Conservation (phyloP, 2,888 invertebrate genomes). For the Pogonocherus hispidulus region DNA sequence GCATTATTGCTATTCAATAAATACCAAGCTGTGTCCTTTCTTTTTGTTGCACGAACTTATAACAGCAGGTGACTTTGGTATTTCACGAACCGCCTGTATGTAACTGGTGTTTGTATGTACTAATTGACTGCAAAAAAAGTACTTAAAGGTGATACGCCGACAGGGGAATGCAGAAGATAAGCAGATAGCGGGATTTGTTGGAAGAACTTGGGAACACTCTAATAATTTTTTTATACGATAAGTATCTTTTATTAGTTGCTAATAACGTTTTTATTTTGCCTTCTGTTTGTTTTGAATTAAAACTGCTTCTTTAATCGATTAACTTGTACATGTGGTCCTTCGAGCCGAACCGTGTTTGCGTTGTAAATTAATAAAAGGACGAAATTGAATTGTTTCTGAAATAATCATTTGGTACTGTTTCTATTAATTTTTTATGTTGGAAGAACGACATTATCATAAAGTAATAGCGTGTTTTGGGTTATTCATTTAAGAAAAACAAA, state of each 20-base stretch:
- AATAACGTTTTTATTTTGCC: too few species aligned
- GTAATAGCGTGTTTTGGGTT: too few species aligned
- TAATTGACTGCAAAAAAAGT: constrained; percentile 14
- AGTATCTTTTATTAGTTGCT: background rate
- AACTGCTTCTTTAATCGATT: too few species aligned
- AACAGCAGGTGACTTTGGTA: constrained; percentile 28
- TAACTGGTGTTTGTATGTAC: constrained; percentile 13
- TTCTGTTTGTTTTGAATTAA: background rate
- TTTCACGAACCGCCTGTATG: constrained; percentile 20
- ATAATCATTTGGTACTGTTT: too few species aligned
- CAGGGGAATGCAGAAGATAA: background rate
- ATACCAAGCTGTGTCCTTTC: background rate
- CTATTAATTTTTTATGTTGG: too few species aligned
- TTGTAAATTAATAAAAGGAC: too few species aligned
- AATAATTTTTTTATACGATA: background rate
- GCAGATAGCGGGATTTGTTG: background rate
- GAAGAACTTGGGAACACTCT: background rate
- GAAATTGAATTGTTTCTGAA: too few species aligned
- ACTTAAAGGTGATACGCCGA: background rate
- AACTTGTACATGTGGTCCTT: too few species aligned
- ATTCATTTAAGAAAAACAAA: too few species aligned
- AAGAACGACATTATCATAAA: too few species aligned
- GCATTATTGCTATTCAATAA: background rate
- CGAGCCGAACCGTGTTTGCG: background rate
- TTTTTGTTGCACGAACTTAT: constrained; percentile 15